Conservation (phyloP, 2,888 invertebrate genomes). For the Eristalis tenax region DNA sequence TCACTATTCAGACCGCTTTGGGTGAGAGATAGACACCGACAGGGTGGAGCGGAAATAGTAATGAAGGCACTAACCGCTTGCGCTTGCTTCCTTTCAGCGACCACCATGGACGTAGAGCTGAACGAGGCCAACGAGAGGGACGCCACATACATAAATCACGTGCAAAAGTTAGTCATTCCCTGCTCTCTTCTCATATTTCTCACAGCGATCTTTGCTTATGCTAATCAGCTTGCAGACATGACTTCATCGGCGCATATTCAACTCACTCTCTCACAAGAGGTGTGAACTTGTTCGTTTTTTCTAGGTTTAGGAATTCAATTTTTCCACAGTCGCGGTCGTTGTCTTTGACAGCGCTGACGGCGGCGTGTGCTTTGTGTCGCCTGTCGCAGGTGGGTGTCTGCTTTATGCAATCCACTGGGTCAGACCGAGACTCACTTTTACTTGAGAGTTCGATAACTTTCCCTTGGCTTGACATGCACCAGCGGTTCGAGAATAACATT, state of each 20-base stretch:
- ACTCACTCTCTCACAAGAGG: neutral
- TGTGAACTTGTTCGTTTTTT: neutral
- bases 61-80: neutral
- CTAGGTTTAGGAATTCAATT: neutral
- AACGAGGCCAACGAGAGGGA: slow-evolving; percentile 52
- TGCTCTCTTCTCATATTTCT: neutral
- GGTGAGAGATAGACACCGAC: slow-evolving; percentile 14
- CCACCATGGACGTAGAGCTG: slow-evolving; percentile 47
- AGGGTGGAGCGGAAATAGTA: neutral
- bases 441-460: neutral
- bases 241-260: neutral
- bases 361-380: too few species aligned
- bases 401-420: neutral
- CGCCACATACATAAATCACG: slow-evolving; percentile 43
- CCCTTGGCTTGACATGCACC: neutral
- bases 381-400: neutral
- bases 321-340: neutral
- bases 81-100: slow-evolving; percentile 47
- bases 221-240: neutral
- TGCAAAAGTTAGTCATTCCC: slow-evolving; percentile 50
- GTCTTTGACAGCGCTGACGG: neutral
- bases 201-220: neutral
- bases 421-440: neutral
- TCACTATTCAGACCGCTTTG: slow-evolving; percentile 61
- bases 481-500: neutral